Conservation (phyloP, 2,797 vertebrate genomes). For the Manis crassicaudata region DNA sequence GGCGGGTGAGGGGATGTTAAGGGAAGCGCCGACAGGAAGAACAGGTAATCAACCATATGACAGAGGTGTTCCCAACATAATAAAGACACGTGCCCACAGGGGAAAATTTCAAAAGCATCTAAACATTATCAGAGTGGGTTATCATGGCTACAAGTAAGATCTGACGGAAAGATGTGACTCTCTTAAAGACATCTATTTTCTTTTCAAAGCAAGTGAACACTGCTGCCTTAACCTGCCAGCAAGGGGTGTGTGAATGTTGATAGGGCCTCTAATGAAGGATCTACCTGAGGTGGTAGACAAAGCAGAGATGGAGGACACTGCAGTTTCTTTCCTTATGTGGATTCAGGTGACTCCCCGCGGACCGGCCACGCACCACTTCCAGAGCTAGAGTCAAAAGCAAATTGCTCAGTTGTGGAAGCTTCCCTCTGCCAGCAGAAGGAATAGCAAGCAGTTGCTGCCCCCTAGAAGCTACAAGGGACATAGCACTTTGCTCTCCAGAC, state of each 20-base stretch:
- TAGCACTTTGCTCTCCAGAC: constrained; percentile 63
- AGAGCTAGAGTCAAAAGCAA: constrained; percentile 55
- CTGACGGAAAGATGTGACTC: constrained; percentile 49
- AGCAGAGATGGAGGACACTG: background rate
- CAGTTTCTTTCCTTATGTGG: background rate
- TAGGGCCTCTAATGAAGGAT: background rate
- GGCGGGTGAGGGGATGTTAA: accelerated
- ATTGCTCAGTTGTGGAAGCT: background rate
- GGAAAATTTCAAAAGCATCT: background rate
- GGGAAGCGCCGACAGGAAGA: background rate
- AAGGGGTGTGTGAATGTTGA: background rate
- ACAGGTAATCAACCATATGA: background rate
- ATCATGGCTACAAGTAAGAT: constrained; percentile 17
- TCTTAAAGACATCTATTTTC: constrained; percentile 31
- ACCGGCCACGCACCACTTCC: constrained; percentile 55
- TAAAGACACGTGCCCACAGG: background rate
- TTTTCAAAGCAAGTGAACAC: constrained; percentile 54
- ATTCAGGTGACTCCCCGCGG: constrained; percentile 69
- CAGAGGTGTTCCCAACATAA: constrained; percentile 1
- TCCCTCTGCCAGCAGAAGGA: constrained; percentile 52
- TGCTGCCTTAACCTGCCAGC: constrained; percentile 30
- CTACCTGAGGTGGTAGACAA: background rate
- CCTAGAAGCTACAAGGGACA: constrained; percentile 81
- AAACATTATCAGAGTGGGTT: background rate
- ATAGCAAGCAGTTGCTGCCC: constrained; percentile 83